Evolutionary conservation across 2,888 invertebrate genomes (phyloP).

Genomic region (Cheilosia urbana): DNA sequence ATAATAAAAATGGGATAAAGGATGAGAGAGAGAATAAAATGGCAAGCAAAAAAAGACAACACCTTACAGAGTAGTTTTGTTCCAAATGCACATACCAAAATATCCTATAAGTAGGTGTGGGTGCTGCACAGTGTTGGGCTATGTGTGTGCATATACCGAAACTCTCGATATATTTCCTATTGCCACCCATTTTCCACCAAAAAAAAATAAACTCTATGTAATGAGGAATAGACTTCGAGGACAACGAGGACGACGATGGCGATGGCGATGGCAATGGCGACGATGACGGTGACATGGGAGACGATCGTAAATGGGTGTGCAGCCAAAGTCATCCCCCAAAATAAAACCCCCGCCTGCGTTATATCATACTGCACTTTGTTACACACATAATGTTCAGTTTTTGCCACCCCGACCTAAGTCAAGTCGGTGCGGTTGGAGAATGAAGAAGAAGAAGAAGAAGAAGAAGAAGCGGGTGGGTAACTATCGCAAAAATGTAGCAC

Average conservation of each 20-base stretch:
- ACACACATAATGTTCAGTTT: conserved; percentile 11
- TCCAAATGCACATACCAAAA: conserved; percentile 65
- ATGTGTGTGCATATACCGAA: conserved; percentile 15
- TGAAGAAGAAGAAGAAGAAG: not conserved
- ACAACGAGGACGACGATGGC: conserved; percentile 15
- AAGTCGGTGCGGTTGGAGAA: conserved; percentile 14
- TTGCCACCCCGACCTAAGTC: conserved; percentile 36
- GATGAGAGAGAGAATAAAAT: conserved; percentile 23
- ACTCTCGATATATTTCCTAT: conserved; percentile 57
- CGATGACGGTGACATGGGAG: conserved; percentile 34
- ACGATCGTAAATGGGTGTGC: conserved; percentile 34
- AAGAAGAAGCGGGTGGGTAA: conserved; percentile 4
- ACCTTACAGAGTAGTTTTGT: conserved; percentile 55
- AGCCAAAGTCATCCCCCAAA: conserved; percentile 39
- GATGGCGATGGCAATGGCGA: conserved; percentile 29
- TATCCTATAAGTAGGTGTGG: conserved; percentile 55
- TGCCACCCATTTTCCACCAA: conserved; percentile 36
- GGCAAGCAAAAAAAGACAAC: conserved; percentile 29
- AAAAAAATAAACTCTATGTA: conserved; percentile 56
- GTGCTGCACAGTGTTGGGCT: conserved; percentile 30
- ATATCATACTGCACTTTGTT: conserved; percentile 42
- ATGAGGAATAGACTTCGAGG: conserved; percentile 50
- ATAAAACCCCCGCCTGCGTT: conserved; percentile 5
- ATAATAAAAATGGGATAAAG: conserved; percentile 51
- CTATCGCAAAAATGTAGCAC: conserved; percentile 37